phyloP scores from a whole-genome alignment of 2,888 invertebrate species.

The Dexiosoma caninum region DNA sequence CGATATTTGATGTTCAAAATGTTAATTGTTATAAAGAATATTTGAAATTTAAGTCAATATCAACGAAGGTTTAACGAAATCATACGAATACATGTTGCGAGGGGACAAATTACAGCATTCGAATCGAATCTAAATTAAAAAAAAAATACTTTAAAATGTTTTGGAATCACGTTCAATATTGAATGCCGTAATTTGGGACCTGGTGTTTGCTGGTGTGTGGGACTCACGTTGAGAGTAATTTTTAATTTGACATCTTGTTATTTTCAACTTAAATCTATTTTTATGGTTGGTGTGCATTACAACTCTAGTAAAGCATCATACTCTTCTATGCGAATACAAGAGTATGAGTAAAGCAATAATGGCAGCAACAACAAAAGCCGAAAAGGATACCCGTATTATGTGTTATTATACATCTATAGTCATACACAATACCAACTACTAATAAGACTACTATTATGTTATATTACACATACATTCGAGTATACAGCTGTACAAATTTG shows the following conservation, averaged over 20 bases:
- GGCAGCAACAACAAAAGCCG: neutral
- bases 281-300: conserved; percentile 36
- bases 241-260: conserved; percentile 63
- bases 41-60: too few relatives aligned
- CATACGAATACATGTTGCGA: too few relatives aligned
- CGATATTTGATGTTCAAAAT: too few relatives aligned
- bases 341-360: neutral
- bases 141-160: neutral
- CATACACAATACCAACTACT: conserved; percentile 9
- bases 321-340: neutral
- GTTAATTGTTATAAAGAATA: too few relatives aligned
- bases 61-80: too few relatives aligned
- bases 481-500: neutral
- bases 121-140: too few relatives aligned
- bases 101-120: too few relatives aligned
- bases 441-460: conserved; percentile 12
- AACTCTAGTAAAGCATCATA: neutral
- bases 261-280: conserved; percentile 62
- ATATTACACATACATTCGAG: neutral
- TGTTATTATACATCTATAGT: conserved; percentile 2
- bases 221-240: conserved; percentile 38
- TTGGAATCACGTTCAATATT: too few relatives aligned
- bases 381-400: neutral
- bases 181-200: too few relatives aligned
- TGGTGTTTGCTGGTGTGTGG: neutral